Conservation (phyloP, 2,113 vertebrate genomes). For the Phaethornis superciliosus region DNA sequence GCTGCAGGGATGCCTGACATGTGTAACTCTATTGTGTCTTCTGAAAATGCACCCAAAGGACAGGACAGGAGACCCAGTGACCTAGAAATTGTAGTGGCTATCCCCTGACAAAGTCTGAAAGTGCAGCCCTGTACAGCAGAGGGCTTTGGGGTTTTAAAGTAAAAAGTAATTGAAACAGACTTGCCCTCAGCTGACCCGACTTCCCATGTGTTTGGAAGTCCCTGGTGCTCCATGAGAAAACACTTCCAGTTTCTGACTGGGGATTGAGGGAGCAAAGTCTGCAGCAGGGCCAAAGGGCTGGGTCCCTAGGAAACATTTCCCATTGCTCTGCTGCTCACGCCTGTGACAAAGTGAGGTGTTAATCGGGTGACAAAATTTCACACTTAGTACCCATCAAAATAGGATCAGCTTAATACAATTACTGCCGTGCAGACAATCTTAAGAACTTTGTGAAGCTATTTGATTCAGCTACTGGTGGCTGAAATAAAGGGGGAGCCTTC, state of each 20-base stretch:
- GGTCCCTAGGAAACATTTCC: background rate
- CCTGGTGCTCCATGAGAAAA: background rate
- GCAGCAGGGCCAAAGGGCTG: background rate
- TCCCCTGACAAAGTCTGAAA: slow-evolving; percentile 41
- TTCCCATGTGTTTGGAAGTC: background rate
- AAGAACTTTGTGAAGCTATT: background rate
- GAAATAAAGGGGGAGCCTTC: background rate
- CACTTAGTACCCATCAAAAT: background rate
- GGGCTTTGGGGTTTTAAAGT: slow-evolving; percentile 51
- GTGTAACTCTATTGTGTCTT: background rate
- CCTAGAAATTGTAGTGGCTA: slow-evolving; percentile 21
- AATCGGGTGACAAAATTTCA: background rate
- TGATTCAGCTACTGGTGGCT: background rate
- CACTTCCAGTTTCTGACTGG: background rate
- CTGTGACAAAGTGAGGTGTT: background rate
- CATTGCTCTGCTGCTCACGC: background rate
- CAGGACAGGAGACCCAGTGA: slow-evolving; percentile 23
- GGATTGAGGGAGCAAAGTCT: background rate
- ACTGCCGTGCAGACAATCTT: background rate
- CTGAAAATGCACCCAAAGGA: background rate
- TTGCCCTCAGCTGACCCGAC: background rate
- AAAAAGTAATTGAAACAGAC: slow-evolving; percentile 51
- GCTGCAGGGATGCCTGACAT: background rate
- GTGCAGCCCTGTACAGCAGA: background rate
- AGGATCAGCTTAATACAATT: background rate